phyloP scores from a whole-genome alignment of 2,888 invertebrate genomes.

The Mellilla xanthometata region DNA sequence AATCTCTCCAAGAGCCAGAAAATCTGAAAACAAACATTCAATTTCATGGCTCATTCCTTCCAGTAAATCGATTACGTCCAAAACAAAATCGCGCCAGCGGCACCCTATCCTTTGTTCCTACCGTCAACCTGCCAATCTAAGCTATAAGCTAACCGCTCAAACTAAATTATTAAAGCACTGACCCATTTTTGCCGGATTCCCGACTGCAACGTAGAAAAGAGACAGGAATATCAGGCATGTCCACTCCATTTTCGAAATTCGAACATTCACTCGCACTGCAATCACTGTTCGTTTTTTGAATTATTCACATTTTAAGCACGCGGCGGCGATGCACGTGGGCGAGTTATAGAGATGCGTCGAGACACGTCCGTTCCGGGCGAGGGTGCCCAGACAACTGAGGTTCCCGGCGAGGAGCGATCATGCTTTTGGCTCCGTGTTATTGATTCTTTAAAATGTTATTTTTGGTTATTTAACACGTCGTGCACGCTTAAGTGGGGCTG shows the following conservation, averaged over 20 bases:
- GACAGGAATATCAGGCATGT: conserved; percentile 45
- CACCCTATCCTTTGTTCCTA: conserved; percentile 51
- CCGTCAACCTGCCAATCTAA: conserved; percentile 55
- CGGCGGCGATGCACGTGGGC: conserved; percentile 37
- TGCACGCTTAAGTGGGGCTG: conserved; percentile 2
- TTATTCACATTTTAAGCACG: conserved; percentile 51
- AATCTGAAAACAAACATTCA: conserved; percentile 11
- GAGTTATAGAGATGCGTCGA: conserved; percentile 33
- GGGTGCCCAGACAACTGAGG: conserved; percentile 69
- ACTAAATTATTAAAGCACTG: conserved; percentile 66
- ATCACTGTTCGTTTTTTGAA: conserved; percentile 32
- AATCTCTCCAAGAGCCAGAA: neutral
- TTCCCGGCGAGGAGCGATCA: conserved; percentile 47
- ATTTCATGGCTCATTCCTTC: conserved; percentile 7
- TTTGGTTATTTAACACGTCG: conserved; percentile 69
- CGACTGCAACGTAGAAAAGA: conserved; percentile 48
- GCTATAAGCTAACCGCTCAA: conserved; percentile 50
- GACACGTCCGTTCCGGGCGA: conserved; percentile 55
- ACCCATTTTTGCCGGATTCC: conserved; percentile 78
- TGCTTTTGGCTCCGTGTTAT: conserved; percentile 60
- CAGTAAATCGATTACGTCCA: conserved; percentile 29
- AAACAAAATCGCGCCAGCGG: conserved; percentile 35
- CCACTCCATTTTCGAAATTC: conserved; percentile 64
- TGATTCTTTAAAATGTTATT: conserved; percentile 81
- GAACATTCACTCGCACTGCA: conserved; percentile 48